Evolutionary conservation across 2,888 invertebrate genomes (phyloP), one percentile per base, ranked within the genome.

Genomic region (Lepas anatifera): DNA sequence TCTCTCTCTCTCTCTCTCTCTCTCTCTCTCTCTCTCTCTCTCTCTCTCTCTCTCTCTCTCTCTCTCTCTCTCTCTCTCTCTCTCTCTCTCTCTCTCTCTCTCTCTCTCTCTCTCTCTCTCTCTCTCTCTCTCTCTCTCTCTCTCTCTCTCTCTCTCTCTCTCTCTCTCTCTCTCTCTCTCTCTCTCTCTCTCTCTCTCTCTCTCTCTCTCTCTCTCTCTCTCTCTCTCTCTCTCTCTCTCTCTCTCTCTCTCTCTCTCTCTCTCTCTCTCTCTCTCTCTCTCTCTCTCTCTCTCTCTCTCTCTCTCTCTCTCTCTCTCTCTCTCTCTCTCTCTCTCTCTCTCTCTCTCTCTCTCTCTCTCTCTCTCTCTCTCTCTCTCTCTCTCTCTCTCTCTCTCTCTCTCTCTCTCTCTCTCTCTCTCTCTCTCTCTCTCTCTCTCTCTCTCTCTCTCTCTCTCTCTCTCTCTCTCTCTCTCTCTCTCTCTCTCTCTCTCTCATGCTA

Each of bases 81-180:
- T 48, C 10, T 48, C 22, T 48, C 6, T 48, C 22, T 50, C 22
- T 39, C n/a, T 69, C 29, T 58, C 13, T n/a, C 32, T 32, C 3
- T 52, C 10, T 35, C 46, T n/a, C 13, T 41, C 3, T 48, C 10
- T n/a, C 25, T 11, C 11, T 29, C 11, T 13, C n/a, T 48, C 18
- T 27, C n/a, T 35, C 10, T 32, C 46, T 46, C 22, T 46, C 29
- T 48, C 68, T 32, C 29, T 68, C 46, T 68, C 46, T 32, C 46
- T 68, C 29, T 68, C 35, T 46, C 35, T 48, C 3, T 68, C 35
- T 48, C 46, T 48, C 29, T 68, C 8, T 48, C 29, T 48, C 10
- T 68, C 8, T 48, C n/a, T 48, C 46, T 68, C 29, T 68, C 46
- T 48, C 35, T 27, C 35, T 48, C 32, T 48, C 50, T 68, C 29